phyloP scores from a whole-genome alignment of 2,797 vertebrate genomes.

The Vespertilio murinus region DNA sequence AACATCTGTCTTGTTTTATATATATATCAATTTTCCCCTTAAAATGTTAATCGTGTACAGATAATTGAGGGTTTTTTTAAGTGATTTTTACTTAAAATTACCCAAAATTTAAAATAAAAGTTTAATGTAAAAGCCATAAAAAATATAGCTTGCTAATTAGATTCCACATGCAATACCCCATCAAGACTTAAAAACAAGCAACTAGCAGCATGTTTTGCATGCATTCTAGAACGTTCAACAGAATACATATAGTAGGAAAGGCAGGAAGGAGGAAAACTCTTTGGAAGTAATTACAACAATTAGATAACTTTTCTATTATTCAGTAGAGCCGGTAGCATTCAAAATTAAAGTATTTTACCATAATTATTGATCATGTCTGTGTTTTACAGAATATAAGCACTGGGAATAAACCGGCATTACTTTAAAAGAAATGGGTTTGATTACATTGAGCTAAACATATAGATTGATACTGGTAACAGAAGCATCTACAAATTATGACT shows the following conservation, averaged over 20 bases:
- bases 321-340: conserved; percentile 4
- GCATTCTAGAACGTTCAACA: conserved; percentile 21
- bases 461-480: conserved; percentile 46
- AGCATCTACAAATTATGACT: conserved; percentile 32
- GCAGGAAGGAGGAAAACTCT: not conserved
- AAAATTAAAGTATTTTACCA: conserved; percentile 61
- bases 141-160: not conserved
- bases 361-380: conserved; percentile 59
- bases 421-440: conserved; percentile 42
- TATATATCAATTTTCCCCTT: not conserved
- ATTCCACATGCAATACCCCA: not conserved
- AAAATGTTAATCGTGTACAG: not conserved
- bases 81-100: conserved; percentile 25
- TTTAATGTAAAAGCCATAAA: conserved; percentile 6
- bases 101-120: not conserved
- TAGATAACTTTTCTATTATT: conserved; percentile 59
- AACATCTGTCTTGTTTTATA: not conserved
- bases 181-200: conserved; percentile 32
- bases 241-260: not conserved
- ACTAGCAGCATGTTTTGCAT: not conserved
- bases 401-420: conserved; percentile 33
- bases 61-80: not conserved
- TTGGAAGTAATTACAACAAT: conserved; percentile 47
- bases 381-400: conserved; percentile 43
- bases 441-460: conserved; percentile 37